Percentiles rank a stretch among this genome's conserved stretches.
phyloP scores from a whole-genome alignment of 2,113 vertebrate genomes.

The Rhadina sibilatrix region DNA sequence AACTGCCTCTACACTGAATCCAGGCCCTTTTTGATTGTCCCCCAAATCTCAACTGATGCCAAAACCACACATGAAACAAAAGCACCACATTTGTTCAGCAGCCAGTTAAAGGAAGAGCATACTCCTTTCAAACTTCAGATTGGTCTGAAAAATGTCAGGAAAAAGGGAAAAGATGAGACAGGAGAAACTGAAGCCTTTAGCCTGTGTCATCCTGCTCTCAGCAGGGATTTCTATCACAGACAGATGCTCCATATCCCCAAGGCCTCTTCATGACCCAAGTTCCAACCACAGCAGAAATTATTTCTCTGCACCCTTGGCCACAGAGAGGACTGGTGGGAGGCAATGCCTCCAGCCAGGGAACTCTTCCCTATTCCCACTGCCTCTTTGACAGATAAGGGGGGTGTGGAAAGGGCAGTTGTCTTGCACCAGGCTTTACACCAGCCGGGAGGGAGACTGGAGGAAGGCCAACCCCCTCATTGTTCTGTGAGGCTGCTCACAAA shows the following conservation, averaged over 20 bases:
- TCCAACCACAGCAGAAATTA: not conserved
- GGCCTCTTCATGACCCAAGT: not conserved
- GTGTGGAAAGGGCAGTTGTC: slow-evolving; percentile 2
- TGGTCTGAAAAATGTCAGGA: not conserved
- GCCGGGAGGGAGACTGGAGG: not conserved
- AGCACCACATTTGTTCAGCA: not conserved
- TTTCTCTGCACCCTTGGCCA: not conserved
- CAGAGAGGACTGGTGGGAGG: not conserved
- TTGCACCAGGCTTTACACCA: slow-evolving; percentile 3
- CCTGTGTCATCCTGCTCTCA: not conserved
- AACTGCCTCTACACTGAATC: not conserved
- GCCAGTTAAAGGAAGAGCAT: not conserved
- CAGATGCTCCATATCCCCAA: not conserved
- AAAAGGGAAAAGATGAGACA: not conserved
- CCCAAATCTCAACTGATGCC: not conserved
- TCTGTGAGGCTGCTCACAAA: slow-evolving; percentile 46
- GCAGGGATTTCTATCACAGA: not conserved
- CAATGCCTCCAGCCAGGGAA: not conserved
- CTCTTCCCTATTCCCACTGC: not conserved
- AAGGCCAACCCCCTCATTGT: slow-evolving; percentile 42
- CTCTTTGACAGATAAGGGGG: not conserved
- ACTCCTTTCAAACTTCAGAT: not conserved
- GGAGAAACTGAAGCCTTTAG: not conserved
- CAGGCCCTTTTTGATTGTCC: not conserved
- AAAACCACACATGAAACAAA: not conserved